phyloP scores from a whole-genome alignment of 2,888 invertebrate species.

The Nezara viridula region DNA sequence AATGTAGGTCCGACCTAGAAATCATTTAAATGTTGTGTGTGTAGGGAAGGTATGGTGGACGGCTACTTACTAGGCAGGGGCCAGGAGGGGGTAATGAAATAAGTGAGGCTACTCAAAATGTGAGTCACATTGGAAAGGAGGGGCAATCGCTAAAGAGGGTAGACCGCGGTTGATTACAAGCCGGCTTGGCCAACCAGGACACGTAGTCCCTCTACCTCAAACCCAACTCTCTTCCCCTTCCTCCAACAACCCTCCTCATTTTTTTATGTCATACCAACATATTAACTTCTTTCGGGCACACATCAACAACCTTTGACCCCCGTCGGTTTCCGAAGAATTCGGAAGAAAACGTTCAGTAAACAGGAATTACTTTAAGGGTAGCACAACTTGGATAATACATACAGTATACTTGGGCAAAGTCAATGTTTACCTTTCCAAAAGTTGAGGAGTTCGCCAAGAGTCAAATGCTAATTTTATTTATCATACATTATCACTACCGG shows the following conservation, averaged over 20 bases:
- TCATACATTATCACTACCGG: too few relatives aligned
- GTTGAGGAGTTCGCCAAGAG: neutral
- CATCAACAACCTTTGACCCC: neutral
- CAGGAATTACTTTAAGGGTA: neutral
- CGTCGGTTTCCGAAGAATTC: neutral
- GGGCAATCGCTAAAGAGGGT: slow-evolving; percentile 53
- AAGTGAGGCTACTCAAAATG: slow-evolving; percentile 54
- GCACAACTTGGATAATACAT: neutral
- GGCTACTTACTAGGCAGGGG: slow-evolving; percentile 28
- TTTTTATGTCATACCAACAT: slow-evolving; percentile 41
- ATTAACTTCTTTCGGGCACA: slow-evolving; percentile 7
- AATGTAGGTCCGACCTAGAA: neutral
- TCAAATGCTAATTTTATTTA: too few relatives aligned
- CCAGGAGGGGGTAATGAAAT: slow-evolving; percentile 53
- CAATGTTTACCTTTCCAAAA: neutral
- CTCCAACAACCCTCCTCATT: slow-evolving; percentile 10
- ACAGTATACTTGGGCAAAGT: neutral
- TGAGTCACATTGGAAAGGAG: slow-evolving; percentile 49
- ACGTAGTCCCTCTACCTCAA: slow-evolving; percentile 40
- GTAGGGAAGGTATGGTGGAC: slow-evolving; percentile 1
- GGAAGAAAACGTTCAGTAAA: neutral
- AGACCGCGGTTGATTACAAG: slow-evolving; percentile 48
- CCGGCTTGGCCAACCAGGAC: slow-evolving; percentile 50
- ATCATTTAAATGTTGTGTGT: slow-evolving; percentile 30
- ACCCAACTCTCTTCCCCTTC: slow-evolving; percentile 29